These are phyloP conservation scores for Bungarus multicinctus DNA, from an alignment of 2,113 vertebrate genomes.

Conservation along the genomic window DNA sequence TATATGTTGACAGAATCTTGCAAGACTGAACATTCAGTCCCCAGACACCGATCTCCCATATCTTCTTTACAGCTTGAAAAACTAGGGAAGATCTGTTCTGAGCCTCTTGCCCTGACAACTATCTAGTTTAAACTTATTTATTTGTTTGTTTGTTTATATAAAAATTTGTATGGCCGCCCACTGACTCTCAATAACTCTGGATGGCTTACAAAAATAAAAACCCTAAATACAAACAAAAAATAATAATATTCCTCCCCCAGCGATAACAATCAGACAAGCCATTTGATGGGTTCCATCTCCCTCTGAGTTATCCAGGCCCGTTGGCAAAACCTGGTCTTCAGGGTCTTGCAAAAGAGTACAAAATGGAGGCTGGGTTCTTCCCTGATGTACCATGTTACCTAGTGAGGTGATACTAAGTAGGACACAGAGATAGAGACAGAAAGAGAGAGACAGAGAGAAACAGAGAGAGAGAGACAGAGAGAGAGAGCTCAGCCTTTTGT, in stretches of 20 bases:
- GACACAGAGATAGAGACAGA: background rate
- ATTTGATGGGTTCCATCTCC: too few relatives aligned
- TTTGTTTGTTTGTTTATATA: too few relatives aligned
- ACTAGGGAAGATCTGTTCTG: background rate
- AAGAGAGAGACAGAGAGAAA: too few relatives aligned
- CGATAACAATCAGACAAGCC: background rate
- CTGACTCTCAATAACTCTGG: background rate
- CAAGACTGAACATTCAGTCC: too few relatives aligned
- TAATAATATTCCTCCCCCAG: background rate
- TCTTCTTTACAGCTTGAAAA: background rate
- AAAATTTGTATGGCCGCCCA: too few relatives aligned
- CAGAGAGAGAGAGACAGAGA: too few relatives aligned
- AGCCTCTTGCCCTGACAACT: background rate
- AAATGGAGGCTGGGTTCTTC: background rate
- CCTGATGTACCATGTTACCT: background rate
- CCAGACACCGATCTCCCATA: background rate
- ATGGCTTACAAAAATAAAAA: background rate
- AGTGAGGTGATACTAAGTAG: background rate
- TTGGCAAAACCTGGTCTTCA: too few relatives aligned
- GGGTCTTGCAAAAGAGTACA: background rate
- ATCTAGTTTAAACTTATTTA: background rate
- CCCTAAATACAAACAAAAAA: background rate
- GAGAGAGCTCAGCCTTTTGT: background rate
- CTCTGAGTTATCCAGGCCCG: too few relatives aligned
- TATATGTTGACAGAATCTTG: too few relatives aligned